Percentiles rank a stretch among this genome's conserved stretches.
Evolutionary conservation across 2,797 vertebrate genomes (phyloP).

Genomic region (Onychomys torridus): DNA sequence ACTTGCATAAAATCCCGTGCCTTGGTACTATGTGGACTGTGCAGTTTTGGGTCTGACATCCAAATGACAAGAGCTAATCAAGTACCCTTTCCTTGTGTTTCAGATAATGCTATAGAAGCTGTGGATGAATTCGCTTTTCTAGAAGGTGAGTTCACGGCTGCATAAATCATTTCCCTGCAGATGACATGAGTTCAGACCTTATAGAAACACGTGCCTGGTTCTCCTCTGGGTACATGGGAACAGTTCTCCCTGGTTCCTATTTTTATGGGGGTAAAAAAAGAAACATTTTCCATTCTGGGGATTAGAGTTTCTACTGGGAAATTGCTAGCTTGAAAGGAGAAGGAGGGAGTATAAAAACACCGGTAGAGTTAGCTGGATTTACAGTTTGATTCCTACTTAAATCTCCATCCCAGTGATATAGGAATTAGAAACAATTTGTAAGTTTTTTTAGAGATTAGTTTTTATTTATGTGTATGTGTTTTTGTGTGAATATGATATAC

Average conservation of each 20-base stretch:
- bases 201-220: neutral
- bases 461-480: neutral
- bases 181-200: neutral
- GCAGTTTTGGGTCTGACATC: slow-evolving; percentile 13
- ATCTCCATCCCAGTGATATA: slow-evolving; percentile 8
- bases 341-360: neutral
- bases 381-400: slow-evolving; percentile 8
- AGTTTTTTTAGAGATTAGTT: neutral
- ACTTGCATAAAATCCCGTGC: neutral
- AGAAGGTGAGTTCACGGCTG: slow-evolving; percentile 91
- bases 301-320: slow-evolving; percentile 47
- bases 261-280: neutral
- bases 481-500: neutral
- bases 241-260: neutral
- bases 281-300: neutral
- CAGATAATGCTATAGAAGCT: slow-evolving; percentile 98
- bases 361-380: fast-evolving
- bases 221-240: slow-evolving; percentile 9
- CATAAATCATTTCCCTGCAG: neutral
- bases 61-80: neutral
- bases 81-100: slow-evolving; percentile 66
- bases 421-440: neutral
- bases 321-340: neutral
- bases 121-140: slow-evolving; percentile 98
- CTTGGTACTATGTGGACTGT: neutral